Evolutionary conservation across 2,113 vertebrate species (phyloP), one percentile per base, ranked within the genome.

Genomic region (Egretta garzetta): DNA sequence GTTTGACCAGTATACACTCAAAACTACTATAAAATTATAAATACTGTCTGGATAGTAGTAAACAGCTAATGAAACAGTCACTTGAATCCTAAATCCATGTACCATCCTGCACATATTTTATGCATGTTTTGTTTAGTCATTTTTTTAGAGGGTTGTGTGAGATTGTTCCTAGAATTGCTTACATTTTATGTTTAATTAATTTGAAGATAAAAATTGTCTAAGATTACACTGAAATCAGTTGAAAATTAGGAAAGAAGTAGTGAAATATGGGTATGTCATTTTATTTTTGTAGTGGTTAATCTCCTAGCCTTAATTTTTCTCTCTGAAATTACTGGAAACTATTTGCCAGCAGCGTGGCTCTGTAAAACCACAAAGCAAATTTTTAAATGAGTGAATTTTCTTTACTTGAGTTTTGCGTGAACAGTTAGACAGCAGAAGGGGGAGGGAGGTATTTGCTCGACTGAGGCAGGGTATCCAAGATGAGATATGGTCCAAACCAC

Each of bases 1-100:
- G 17, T 86, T 94, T 90, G 60, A 90, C 24, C 20, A 70, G 47
- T 71, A 86, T 58, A 85, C 45, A 90, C 28, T 60, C 3, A 21
- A 91, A 97, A 84, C 13, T 64, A n/a, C 73, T 85, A 45, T n/a
- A 60, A 86, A 95, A 95, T 95, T 93, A 50, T 52, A 86, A 45
- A 63, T 59, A 86, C 50, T 94, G 32, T 33, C 35, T 79, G 74
- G 45, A 74, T 58, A 94, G 62, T 87, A 94, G 91, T 94, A 64
- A 67, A 88, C 32, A 96, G 72, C 47, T 96, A 97, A 97, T 80
- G 86, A 96, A 93, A 92, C 52, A 96, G 90, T 80, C 90, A 93
- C 47, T 66, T 71, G 33, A 87, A 84, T 83, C 80, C 86, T 95
- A 86, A 77, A 90, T 67, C 49, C 11, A 84, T 81, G 52, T 52